Conservation (phyloP, 1,140 invertebrate genomes). For the Bombus ignitus region DNA sequence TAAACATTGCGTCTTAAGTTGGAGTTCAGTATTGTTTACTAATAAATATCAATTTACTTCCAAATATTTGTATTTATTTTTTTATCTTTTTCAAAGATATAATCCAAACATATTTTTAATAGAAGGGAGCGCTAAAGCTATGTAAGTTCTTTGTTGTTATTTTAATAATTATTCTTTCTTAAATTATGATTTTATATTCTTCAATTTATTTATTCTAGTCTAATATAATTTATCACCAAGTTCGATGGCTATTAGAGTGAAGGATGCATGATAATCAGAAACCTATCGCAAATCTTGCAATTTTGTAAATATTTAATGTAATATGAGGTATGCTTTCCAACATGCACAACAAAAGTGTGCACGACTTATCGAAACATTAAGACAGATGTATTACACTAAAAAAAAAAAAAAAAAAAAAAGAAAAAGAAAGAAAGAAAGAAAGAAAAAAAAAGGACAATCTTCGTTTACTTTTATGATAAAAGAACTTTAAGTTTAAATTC, state of each 20-base stretch:
- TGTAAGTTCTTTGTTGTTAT: constrained; percentile 7
- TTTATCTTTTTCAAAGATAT: constrained; percentile 44
- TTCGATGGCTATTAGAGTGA: constrained; percentile 61
- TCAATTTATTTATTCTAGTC: constrained; percentile 55
- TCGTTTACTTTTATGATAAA: constrained; percentile 1
- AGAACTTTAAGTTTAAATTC: not conserved
- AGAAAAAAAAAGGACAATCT: too few species aligned
- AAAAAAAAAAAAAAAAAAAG: constrained; percentile 12
- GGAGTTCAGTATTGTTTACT: constrained; percentile 67
- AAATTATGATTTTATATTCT: not conserved
- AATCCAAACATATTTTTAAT: constrained; percentile 37
- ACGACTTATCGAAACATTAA: constrained; percentile 18
- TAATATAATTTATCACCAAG: constrained; percentile 61
- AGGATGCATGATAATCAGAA: constrained; percentile 60
- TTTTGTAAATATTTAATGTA: constrained; percentile 61
- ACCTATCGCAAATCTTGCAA: constrained; percentile 39
- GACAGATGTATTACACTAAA: not conserved
- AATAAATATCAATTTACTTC: constrained; percentile 67
- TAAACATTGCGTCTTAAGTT: constrained; percentile 67
- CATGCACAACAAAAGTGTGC: constrained; percentile 19
- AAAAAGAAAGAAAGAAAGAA: rapidly evolving
- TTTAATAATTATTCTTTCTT: not conserved
- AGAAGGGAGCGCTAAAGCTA: constrained; percentile 6
- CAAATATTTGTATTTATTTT: constrained; percentile 64
- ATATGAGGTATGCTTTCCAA: constrained; percentile 40